Percentiles rank a stretch among this genome's conserved stretches.
phyloP scores from a whole-genome alignment of 1,140 invertebrate genomes.

The Pseudomyrmex gracilis region DNA sequence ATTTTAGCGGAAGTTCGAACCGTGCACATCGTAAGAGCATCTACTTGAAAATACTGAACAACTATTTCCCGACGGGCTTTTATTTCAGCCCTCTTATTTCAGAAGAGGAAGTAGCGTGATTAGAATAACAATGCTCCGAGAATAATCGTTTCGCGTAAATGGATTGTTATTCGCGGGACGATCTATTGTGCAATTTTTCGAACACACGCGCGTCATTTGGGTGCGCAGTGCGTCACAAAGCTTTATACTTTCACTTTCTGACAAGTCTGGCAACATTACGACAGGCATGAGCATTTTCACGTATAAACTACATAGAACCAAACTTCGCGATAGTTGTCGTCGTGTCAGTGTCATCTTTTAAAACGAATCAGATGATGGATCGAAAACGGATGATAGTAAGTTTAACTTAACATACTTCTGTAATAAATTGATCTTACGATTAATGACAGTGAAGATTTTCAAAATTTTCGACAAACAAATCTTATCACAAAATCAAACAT shows the following conservation, averaged over 20 bases:
- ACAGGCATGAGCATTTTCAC: conserved; percentile 30
- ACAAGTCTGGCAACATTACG: conserved; percentile 58
- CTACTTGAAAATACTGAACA: conserved; percentile 16
- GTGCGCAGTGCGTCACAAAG: neutral
- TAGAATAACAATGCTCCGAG: conserved; percentile 44
- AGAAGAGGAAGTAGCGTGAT: conserved; percentile 28
- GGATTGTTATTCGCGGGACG: conserved; percentile 62
- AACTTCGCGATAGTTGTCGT: neutral
- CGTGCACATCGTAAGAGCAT: neutral
- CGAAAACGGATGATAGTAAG: neutral
- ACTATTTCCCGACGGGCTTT: neutral
- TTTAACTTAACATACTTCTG: neutral
- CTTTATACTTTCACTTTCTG: conserved; percentile 74
- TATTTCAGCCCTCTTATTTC: no score
- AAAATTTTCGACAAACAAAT: no score
- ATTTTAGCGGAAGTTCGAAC: neutral
- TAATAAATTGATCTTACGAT: no score
- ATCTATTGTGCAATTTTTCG: conserved; percentile 23
- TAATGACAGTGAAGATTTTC: no score
- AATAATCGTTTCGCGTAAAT: conserved; percentile 19
- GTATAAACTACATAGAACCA: conserved; percentile 45
- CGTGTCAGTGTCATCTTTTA: neutral
- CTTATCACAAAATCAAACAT: no score
- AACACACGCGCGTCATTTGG: conserved; percentile 41
- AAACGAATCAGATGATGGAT: neutral